Evolutionary conservation across 2,888 invertebrate genomes (phyloP), one percentile per base, ranked within the genome.

Genomic region (Ichneumon xanthorius): DNA sequence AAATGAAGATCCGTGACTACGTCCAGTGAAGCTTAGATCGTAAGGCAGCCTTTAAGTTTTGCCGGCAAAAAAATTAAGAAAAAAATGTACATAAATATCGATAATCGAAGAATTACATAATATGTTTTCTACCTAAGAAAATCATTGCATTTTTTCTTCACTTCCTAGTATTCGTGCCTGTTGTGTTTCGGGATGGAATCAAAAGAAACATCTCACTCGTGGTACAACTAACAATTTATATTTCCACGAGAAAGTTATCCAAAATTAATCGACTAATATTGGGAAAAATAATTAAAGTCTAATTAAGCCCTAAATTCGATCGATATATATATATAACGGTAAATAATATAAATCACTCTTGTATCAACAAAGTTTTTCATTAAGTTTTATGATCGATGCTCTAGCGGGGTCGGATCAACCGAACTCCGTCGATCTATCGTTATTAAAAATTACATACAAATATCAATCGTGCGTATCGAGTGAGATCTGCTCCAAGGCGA

Each of bases 61-160:
- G 79, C 61, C 79, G 71, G 58, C 65, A 67, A 75, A 26, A 65
- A 55, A 80, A 75, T 53, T 48, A 65, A 50, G 58, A 65, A 77
- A 71, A 82, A 65, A 82, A 81, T 85, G 85, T 85, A 85, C 85
- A 85, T 85, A 85, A 80, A 85, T 85, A 80, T 72, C 71, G 71
- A 85, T 85, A 79, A 85, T 80, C 76, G 58, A 80, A 82, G 71
- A 85, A 82, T 82, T 80, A 85, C 82, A 85, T 65, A 76, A 80
- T 85, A 85, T 85, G 79, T 85, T 85, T 85, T 85, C 82, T 85
- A 85, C 85, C 85, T 79, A 82, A 82, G 45, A 75, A 75, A 61
- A 14, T 79, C 26, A 9, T 30, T 70, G 22, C 19, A 70, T 58
- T 75, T 71, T n/a, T 33, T 70, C 26, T 14, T 50, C 26, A 2